Evolutionary conservation across 2,888 invertebrate genomes (phyloP), one percentile per base, ranked within the genome.

Genomic region (Venusia cambrica): DNA sequence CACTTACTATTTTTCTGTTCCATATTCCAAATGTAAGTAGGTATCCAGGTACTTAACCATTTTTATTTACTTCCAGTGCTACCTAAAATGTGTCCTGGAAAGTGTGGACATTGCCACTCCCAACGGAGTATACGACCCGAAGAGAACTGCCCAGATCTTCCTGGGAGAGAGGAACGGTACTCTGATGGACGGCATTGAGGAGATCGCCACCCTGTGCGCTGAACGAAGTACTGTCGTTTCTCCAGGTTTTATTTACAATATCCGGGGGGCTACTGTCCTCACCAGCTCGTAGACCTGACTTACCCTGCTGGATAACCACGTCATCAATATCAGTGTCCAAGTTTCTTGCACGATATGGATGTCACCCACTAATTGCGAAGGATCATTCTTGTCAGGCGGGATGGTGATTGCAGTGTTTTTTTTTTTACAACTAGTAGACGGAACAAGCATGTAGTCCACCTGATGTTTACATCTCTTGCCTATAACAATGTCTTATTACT

Each of bases 81-180:
- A 74, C 48, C 56, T 90, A 3, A 79, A 88, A 2, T 91, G 91
- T 35, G 71, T 89, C 2, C 73, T 87, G 29, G 85, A 88, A 50
- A 88, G 74, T 8, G 59, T 77, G 0, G 81, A 78, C 0, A 55
- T 90, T 1, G 62, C 87, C 1, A 71, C 84, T 0, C 65, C 74
- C 5, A 87, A 87, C 5, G 87, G 81, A 2, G 51, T 71, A 5
- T 67, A 76, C n/a, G 76, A 89, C 42, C 60, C 67, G 0, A 64
- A 67, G 0, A 60, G 71, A 4, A 76, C 89, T 0, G 76, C 78
- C 0, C 48, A 64, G 9, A 62, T 84, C 33, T 79, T 74, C 34
- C 52, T 62, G 0, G 64, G 63, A 1, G 47, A 65, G 8, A 46
- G 74, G 1, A 57, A 51, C 2, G 67, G 66, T 1, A 48, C 56